phyloP scores from a whole-genome alignment of 2,797 vertebrate species.

The Pteropus rufus region DNA sequence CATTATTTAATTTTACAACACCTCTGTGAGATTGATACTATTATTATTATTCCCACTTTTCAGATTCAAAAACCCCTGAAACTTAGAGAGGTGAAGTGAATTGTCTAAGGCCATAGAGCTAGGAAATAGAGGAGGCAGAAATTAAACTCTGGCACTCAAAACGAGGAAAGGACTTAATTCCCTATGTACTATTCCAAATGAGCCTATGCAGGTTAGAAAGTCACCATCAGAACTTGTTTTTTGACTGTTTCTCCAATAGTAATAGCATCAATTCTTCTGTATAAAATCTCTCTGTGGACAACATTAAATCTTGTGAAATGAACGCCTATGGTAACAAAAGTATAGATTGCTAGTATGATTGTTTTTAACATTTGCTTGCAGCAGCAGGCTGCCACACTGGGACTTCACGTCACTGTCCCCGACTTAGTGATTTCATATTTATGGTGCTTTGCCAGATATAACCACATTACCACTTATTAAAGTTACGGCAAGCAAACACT shows the following conservation, averaged over 20 bases:
- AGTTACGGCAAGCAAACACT: not conserved
- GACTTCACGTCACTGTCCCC: not conserved
- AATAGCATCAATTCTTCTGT: not conserved
- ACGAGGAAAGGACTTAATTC: not conserved
- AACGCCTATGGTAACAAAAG: not conserved
- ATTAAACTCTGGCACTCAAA: not conserved
- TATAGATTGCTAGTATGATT: not conserved
- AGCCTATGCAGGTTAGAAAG: not conserved
- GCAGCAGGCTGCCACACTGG: not conserved
- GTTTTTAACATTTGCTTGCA: not conserved
- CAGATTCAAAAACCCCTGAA: not conserved
- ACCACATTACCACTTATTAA: not conserved
- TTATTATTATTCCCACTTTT: not conserved
- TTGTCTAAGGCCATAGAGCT: not conserved
- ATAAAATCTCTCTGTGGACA: not conserved
- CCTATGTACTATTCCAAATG: not conserved
- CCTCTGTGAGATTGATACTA: not conserved
- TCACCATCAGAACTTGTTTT: not conserved
- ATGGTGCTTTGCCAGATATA: not conserved
- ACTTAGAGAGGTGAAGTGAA: not conserved
- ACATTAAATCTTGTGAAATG: not conserved
- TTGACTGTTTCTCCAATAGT: not conserved
- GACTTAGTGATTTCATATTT: not conserved
- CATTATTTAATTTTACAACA: not conserved
- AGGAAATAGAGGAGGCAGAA: not conserved